Evolutionary conservation across 2,797 vertebrate genomes (phyloP), one percentile per base, ranked within the genome.

Genomic region (Scomberomorus guttatus): DNA sequence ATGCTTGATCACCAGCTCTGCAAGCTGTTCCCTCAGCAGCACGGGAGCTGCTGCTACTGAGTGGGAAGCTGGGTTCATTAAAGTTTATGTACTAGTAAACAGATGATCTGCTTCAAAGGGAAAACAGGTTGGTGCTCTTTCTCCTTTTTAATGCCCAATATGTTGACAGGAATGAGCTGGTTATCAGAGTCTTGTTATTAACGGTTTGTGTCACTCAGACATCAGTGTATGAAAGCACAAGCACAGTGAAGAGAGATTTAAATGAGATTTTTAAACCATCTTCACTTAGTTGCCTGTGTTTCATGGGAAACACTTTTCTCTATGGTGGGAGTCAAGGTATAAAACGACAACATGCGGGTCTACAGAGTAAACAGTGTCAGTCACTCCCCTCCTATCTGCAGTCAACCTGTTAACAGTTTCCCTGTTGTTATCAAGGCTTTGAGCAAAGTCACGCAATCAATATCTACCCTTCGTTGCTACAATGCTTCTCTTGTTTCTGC

Each of bases 1-100:
- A 92, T 89, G 90, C 90, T 93, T 93, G 91, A 94, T 94, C 92
- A 92, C 90, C 85, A 69, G 81, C 92, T 91, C 87, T 80, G 89
- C 93, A 94, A 94, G 93, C 93, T 92, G 91, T 92, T 93, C 89
- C 80, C 88, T 72, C 80, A 77, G 79, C 81, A 74, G 78, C 82
- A 64, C 39, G 44, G 65, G 58, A 84, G 82, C 87, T 84, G 82
- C 87, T 79, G 81, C 82, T 78, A 81, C 78, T 67, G 87, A 86
- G 77, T 63, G 71, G 79, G 79, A 81, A 79, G 80, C 73, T 62
- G 70, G 68, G 79, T 89, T 92, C 85, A 91, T 91, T 89, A 91
- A 84, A 86, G 82, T 89, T 90, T 90, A 89, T 89, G 83, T 79
- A 78, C 78, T 39, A 82, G 85, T 90, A 92, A 93, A 93, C 77